Evolutionary conservation across 2,888 invertebrate species (phyloP).

Genomic region (Tetropium fuscum): DNA sequence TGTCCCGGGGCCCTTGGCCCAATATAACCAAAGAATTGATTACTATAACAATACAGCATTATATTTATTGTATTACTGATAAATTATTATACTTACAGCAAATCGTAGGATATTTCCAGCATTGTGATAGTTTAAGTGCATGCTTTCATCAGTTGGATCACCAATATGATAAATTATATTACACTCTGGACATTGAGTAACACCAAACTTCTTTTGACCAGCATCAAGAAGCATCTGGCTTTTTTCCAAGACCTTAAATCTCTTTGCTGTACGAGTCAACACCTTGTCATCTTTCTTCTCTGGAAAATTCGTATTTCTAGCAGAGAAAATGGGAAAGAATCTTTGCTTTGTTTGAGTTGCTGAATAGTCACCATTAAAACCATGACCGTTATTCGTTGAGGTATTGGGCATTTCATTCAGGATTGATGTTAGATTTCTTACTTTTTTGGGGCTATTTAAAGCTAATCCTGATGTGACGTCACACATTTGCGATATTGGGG

Average conservation of each 20-base stretch:
- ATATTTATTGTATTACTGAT: not conserved
- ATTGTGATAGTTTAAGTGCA: constrained; percentile 81
- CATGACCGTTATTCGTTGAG: constrained; percentile 22
- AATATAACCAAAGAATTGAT: no score
- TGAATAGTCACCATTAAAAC: constrained; percentile 15
- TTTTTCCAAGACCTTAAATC: constrained; percentile 33
- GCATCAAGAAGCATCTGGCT: constrained; percentile 85
- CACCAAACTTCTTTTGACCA: constrained; percentile 85
- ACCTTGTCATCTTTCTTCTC: constrained; percentile 36
- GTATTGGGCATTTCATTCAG: constrained; percentile 47
- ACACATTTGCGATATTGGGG: constrained; percentile 68
- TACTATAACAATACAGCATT: no score
- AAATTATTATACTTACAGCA: constrained; percentile 67
- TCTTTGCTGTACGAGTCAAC: constrained; percentile 26
- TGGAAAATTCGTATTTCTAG: constrained; percentile 30
- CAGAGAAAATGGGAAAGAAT: constrained; percentile 67
- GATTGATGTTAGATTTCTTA: constrained; percentile 54
- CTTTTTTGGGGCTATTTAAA: constrained; percentile 66
- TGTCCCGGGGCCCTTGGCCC: no score
- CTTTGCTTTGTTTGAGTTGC: constrained; percentile 45
- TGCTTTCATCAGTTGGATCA: constrained; percentile 83
- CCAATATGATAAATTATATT: constrained; percentile 79
- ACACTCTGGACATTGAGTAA: constrained; percentile 80
- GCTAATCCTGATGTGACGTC: constrained; percentile 67
- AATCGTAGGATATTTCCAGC: constrained; percentile 75